Conservation (phyloP, 1,140 invertebrate genomes). For the Cephus cinctus region DNA sequence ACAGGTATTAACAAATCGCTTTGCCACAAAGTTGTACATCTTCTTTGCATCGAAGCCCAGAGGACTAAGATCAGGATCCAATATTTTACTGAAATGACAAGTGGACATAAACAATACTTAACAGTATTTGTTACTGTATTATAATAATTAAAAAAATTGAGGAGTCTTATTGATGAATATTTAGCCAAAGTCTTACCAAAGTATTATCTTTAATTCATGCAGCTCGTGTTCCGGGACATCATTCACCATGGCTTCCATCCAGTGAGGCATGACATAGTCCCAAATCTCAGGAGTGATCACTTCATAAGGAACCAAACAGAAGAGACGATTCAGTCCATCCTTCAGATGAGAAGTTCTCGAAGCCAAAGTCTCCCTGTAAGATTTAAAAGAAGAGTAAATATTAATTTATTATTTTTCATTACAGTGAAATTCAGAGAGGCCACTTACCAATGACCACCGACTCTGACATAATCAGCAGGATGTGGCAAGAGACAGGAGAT, state of each 20-base stretch:
- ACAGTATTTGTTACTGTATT: constrained; percentile 1
- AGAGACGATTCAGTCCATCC: constrained; percentile 88
- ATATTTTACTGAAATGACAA: constrained; percentile 80
- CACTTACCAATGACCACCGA: constrained; percentile 89
- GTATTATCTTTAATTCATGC: constrained; percentile 85
- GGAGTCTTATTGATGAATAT: constrained; percentile 10
- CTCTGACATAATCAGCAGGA: constrained; percentile 85
- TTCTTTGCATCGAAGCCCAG: constrained; percentile 90
- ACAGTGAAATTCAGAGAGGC: constrained; percentile 16
- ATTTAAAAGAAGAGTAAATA: constrained; percentile 9
- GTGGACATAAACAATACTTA: constrained; percentile 2
- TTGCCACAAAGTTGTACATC: constrained; percentile 93
- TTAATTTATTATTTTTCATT: not conserved
- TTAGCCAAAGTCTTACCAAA: constrained; percentile 61
- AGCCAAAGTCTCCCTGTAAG: constrained; percentile 78
- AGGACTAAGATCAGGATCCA: constrained; percentile 95
- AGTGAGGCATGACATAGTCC: constrained; percentile 97
- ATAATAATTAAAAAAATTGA: constrained; percentile 3
- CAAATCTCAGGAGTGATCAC: constrained; percentile 94
- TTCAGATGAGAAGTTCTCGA: constrained; percentile 91
- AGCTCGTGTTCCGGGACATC: constrained; percentile 93
- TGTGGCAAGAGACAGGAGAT: constrained; percentile 82
- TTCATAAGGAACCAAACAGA: constrained; percentile 96
- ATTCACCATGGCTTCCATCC: constrained; percentile 96
- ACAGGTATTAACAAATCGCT: constrained; percentile 80